Conservation (phyloP, 1,140 invertebrate species). For the silkworm (Bombyx mori) region DNA sequence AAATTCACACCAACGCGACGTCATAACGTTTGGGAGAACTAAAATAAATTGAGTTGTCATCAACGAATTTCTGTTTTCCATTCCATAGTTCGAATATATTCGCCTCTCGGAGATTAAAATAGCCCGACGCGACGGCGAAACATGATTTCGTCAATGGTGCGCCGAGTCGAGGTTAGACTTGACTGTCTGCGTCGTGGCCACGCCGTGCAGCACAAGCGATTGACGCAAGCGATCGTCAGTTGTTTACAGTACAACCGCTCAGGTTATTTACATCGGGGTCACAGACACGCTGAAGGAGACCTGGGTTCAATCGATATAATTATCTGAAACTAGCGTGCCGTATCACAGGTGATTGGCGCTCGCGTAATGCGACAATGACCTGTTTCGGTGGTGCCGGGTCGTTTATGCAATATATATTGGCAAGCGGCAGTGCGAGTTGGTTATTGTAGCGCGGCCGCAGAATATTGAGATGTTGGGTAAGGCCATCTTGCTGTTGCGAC, state of each 20-base stretch:
- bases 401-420: constrained; percentile 60
- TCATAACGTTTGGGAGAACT: no score
- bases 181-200: constrained; percentile 5
- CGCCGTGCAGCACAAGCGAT: constrained; percentile 29
- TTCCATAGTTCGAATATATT: constrained; percentile 14
- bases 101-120: constrained; percentile 26
- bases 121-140: constrained; percentile 27
- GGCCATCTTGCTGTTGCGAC: constrained; percentile 21
- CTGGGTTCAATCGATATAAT: constrained; percentile 55
- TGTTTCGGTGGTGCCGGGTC: constrained; percentile 57
- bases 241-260: constrained; percentile 61
- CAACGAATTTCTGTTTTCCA: no score
- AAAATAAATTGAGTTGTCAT: no score
- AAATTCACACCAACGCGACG: no score
- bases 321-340: constrained; percentile 41
- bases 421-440: constrained; percentile 37
- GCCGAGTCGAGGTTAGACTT: constrained; percentile 25
- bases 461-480: constrained; percentile 52
- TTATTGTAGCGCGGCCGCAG: constrained; percentile 34
- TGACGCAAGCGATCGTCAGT: constrained; percentile 58
- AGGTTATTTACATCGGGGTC: constrained; percentile 70
- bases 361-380: constrained; percentile 57
- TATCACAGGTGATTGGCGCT: constrained; percentile 26
- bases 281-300: constrained; percentile 64
- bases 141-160: constrained; percentile 40